phyloP scores from a whole-genome alignment of 2,888 invertebrate species.

The Kryphioiulus occultus region DNA sequence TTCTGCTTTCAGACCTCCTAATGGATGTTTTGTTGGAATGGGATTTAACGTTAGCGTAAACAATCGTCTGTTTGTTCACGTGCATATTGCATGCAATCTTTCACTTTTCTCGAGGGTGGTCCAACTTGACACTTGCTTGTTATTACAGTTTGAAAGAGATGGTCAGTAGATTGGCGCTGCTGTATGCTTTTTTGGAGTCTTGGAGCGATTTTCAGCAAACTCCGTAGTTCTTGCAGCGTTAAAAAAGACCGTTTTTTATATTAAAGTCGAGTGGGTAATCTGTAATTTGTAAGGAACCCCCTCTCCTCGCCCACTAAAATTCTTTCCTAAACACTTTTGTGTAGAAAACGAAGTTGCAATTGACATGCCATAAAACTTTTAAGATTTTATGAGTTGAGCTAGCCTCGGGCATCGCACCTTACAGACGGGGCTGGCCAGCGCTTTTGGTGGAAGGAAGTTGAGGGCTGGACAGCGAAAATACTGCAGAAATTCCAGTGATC shows the following conservation, averaged over 20 bases:
- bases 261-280: constrained; percentile 33
- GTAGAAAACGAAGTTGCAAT: constrained; percentile 39
- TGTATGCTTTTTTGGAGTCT: background rate
- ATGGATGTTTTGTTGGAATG: background rate
- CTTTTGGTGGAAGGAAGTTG: background rate
- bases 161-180: background rate
- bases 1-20: background rate
- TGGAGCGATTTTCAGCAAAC: background rate
- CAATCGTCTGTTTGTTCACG: background rate
- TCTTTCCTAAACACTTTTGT: constrained; percentile 39
- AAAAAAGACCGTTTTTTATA: background rate
- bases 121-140: constrained; percentile 11
- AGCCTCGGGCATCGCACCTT: constrained; percentile 23
- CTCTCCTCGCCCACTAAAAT: constrained; percentile 33
- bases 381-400: constrained; percentile 28
- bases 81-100: background rate
- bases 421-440: constrained; percentile 16
- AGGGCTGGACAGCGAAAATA: constrained; percentile 24
- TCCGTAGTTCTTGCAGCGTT: background rate
- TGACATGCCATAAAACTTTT: constrained; percentile 40
- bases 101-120: constrained; percentile 1
- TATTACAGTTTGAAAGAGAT: background rate
- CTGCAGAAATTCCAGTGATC: background rate
- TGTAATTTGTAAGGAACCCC: constrained; percentile 35
- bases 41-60: background rate